These are phyloP conservation scores for Eupelmus urozonus DNA, from an alignment of 2,888 invertebrate species.

Conservation along the genomic window DNA sequence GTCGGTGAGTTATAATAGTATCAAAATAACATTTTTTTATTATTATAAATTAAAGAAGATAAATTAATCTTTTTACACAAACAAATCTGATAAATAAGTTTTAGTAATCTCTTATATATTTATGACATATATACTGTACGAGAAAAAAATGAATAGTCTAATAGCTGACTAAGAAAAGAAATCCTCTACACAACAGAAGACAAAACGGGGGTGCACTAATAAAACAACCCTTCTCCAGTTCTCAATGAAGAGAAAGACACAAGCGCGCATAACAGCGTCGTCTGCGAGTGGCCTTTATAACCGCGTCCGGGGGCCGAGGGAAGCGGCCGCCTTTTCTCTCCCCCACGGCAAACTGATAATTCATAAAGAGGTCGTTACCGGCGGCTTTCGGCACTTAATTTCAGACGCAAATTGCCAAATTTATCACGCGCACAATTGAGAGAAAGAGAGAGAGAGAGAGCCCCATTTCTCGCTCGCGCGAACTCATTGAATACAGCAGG, in stretches of 20 bases:
- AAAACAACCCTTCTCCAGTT: conserved; percentile 25
- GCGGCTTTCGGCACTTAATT: conserved; percentile 56
- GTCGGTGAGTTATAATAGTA: not conserved
- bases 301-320: no score
- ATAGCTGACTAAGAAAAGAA: not conserved
- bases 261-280: no score
- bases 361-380: conserved; percentile 55
- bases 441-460: not conserved
- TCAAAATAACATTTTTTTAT: no score
- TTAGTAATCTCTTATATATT: no score
- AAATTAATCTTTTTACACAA: no score
- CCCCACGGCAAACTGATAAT: conserved; percentile 56
- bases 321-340: no score
- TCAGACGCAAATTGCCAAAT: conserved; percentile 56
- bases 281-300: conserved; percentile 28
- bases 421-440: conserved; percentile 57
- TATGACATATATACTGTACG: no score
- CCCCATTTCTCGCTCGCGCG: conserved; percentile 21
- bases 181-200: not conserved
- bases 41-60: not conserved
- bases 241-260: conserved; percentile 5
- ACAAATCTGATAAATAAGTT: no score
- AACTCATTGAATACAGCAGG: conserved; percentile 42
- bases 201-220: conserved; percentile 7
- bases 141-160: not conserved